These are phyloP conservation scores for Antheraea mylitta DNA, from an alignment of 1,140 invertebrate genomes.

Conservation along the genomic window DNA sequence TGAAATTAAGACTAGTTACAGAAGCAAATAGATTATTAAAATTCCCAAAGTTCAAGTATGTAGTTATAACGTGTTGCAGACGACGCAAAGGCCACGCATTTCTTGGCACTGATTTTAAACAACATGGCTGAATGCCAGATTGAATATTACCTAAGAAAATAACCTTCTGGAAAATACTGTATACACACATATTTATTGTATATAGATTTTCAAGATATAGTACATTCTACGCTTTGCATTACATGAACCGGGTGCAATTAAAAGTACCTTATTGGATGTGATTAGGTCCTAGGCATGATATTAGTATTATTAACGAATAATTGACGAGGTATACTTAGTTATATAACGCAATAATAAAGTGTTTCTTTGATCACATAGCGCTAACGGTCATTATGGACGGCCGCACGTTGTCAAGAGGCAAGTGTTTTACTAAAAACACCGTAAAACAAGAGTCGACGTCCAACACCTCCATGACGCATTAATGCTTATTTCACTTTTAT, in stretches of 20 bases:
- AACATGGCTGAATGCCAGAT: constrained; percentile 64
- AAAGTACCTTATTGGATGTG: background rate
- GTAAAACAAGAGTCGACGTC: constrained; percentile 70
- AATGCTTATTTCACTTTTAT: constrained; percentile 74
- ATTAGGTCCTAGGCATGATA: background rate
- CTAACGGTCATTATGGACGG: constrained; percentile 79
- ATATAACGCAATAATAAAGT: constrained; percentile 51
- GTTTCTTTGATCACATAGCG: constrained; percentile 73
- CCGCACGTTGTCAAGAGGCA: constrained; percentile 78
- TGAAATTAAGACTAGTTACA: background rate
- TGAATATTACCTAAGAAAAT: constrained; percentile 36
- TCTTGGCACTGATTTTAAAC: constrained; percentile 64
- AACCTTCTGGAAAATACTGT: constrained; percentile 16
- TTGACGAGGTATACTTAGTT: background rate
- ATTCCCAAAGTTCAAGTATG: constrained; percentile 3
- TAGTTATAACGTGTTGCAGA: background rate
- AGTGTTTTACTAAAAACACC: constrained; percentile 78
- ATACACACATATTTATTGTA: constrained; percentile 21
- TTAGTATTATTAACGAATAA: background rate
- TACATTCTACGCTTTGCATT: constrained; percentile 20
- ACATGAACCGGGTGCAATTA: background rate
- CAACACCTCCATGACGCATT: constrained; percentile 71
- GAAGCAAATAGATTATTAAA: background rate
- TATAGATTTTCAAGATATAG: constrained; percentile 21
- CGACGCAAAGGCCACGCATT: constrained; percentile 38